Evolutionary conservation across 1,140 invertebrate species (phyloP), one percentile per base, ranked within the genome.

Genomic region (Drosophila setifemur): DNA sequence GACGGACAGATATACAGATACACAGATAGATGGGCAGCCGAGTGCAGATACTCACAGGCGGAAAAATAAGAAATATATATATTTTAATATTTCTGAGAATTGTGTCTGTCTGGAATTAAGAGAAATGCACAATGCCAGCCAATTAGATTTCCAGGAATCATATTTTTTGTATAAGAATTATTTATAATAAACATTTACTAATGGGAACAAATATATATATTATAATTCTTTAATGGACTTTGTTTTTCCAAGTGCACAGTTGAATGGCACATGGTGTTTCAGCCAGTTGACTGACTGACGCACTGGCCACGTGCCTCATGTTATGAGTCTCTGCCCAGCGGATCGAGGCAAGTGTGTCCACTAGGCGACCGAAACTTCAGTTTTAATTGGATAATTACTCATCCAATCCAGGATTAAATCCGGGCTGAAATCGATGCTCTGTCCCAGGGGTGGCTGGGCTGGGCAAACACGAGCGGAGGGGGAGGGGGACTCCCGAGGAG

Each of bases 331-430:
- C 14, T 47, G 47, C 26, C 7, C 43, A 21, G 9, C 16, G 37
- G 18, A 23, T 40, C 26, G 16, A 52, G 40, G 11, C 42, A 26
- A 61, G 28, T 54, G 28, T 54, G 53, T 53, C 58, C 47, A 48
- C 33, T 21, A 26, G 12, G 21, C 28, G 50, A 29, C 52, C 37
- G 42, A 54, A 68, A 64, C 71, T 77, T 73, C 58, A 58, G 40
- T 81, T 76, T 86, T 81, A 86, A 81, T 86, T 86, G 75, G 67
- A 81, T 86, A 85, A 85, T 85, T 85, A 86, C 82, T 81, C 54
- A 81, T 63, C 53, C 63, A 87, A 58, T 87, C 44, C 55, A 50
- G 47, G 72, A 47, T 86, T 86, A 33, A 73, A 76, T 81, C 63
- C 68, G 37, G 55, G 37, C 53, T 69, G 78, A 69, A 68, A 61